Evolutionary conservation across 2,888 invertebrate species (phyloP), one percentile per base, ranked within the genome.

Genomic region (Cheilosia grossa): DNA sequence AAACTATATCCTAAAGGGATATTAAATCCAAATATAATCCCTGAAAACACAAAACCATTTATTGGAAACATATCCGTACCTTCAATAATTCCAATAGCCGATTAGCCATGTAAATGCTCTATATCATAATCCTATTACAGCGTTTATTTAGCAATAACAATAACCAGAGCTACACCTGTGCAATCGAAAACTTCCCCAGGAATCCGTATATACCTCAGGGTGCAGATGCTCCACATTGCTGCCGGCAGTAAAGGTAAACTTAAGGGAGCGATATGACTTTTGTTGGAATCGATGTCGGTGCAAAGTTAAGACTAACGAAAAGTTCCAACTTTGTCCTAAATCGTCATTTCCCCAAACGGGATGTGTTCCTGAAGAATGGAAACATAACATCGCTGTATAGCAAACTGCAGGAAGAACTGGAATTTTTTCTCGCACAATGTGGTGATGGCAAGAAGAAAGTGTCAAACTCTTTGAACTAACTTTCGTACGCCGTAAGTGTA

Each of bases 101-200:
- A 82, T 82, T 82, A 82, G 64, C 53, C 58, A 37, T 37, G 37
- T 37, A 37, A 37, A 37, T 51, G 42, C 27, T 61, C 64, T 72
- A 54, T 66, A 82, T 78, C 72, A 64, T 82, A 72, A 82, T 82
- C 77, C 82, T 78, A 78, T 82, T 82, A 78, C 64, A 59, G 66
- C 78, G 59, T 82, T 82, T 82, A 82, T 82, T 82, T 72, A 78
- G 66, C 77, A 77, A 82, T 82, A 82, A 82, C 82, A 77, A 61
- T 78, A 78, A 72, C 82, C 78, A 44, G 42, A 72, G 77, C 59
- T 78, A 51, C 82, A 82, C 78, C 82, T 81, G 81, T 77, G 81
- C 61, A 75, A 53, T 53, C 51, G 37, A 64, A 77, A 77, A 81
- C 51, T 81, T 51, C 61, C 21, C 63, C 37, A 19, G 30, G 37